Percentiles rank a stretch among this genome's conserved stretches.
Evolutionary conservation across 2,797 vertebrate genomes (phyloP).

Genomic region (Margarornis squamiger): DNA sequence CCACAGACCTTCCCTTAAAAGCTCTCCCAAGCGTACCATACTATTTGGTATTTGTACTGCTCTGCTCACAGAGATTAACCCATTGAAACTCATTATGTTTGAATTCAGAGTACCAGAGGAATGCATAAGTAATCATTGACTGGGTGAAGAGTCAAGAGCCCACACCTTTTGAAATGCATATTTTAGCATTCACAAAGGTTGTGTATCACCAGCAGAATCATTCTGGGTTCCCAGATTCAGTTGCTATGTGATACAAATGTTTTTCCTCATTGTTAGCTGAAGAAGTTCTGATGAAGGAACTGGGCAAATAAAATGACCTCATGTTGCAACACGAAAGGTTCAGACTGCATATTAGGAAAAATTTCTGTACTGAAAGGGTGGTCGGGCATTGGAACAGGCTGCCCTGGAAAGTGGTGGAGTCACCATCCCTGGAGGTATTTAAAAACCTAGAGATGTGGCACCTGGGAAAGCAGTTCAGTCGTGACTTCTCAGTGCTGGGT

Average conservation of each 20-base stretch:
- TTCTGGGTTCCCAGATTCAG: background rate
- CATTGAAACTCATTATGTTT: constrained; percentile 13
- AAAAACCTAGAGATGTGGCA: background rate
- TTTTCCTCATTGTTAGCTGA: background rate
- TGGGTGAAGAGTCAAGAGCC: constrained; percentile 27
- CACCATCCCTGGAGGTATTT: background rate
- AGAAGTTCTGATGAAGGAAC: background rate
- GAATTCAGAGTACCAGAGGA: constrained; percentile 20
- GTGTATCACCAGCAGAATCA: background rate
- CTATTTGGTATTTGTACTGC: background rate
- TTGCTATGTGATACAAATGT: background rate
- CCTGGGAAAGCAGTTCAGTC: background rate
- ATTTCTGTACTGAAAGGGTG: background rate
- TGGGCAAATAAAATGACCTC: background rate
- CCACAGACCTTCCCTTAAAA: background rate
- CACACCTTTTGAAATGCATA: background rate
- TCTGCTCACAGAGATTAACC: background rate
- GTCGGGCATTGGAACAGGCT: background rate
- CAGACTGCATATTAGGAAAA: background rate
- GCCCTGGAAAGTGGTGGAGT: background rate
- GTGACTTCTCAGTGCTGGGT: background rate
- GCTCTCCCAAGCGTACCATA: background rate
- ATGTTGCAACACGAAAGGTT: background rate
- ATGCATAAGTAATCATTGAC: constrained; percentile 44
- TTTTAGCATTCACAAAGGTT: background rate